Conservation (phyloP, 2,888 invertebrate genomes). For the Spilarctia lutea region DNA sequence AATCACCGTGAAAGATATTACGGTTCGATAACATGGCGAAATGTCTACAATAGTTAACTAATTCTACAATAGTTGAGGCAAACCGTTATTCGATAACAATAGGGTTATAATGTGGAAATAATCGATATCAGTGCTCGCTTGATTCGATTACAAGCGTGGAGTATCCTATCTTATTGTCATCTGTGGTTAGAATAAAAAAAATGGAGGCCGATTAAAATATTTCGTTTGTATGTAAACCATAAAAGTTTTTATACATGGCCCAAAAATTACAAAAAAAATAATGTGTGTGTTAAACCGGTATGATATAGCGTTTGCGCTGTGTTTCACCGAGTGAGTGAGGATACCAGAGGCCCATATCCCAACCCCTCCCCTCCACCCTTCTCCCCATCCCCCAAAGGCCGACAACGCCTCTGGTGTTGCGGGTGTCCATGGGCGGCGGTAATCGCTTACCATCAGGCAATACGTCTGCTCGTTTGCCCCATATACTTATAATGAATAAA, state of each 20-base stretch:
- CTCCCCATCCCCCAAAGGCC: no score
- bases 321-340: no score
- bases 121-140: conserved; percentile 39
- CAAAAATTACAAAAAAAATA: no score
- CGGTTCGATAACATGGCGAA: conserved; percentile 48
- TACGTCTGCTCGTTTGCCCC: no score
- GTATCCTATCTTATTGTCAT: conserved; percentile 18
- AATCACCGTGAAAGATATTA: conserved; percentile 48
- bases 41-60: conserved; percentile 51
- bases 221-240: background rate
- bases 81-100: conserved; percentile 53
- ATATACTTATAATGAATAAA: no score
- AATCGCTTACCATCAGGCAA: no score
- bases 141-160: conserved; percentile 15
- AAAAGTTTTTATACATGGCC: background rate
- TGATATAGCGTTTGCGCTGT: no score
- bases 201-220: background rate
- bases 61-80: conserved; percentile 48
- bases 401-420: no score
- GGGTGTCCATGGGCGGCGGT: no score
- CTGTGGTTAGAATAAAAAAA: background rate
- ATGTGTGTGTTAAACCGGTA: no score
- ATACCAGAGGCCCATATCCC: no score
- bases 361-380: no score
- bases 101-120: conserved; percentile 54